These are phyloP conservation scores for Eristalis tenax DNA, from an alignment of 2,888 invertebrate genomes.

Conservation along the genomic window DNA sequence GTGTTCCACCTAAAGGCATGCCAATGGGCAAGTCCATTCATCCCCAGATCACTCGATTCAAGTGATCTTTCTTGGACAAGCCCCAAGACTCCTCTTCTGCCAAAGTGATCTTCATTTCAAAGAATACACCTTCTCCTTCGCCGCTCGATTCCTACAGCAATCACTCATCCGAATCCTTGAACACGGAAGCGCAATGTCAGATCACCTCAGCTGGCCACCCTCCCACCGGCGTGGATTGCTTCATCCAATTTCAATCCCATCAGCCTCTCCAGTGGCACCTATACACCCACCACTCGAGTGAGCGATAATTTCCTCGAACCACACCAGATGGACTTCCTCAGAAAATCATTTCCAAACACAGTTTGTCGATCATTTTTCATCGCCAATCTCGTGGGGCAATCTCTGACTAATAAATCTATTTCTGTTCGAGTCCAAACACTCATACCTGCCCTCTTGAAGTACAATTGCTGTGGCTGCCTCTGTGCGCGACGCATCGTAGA, in stretches of 20 bases:
- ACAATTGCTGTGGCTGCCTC: slow-evolving; percentile 1
- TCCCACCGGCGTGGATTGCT: neutral
- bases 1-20: no score
- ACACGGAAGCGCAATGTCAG: neutral
- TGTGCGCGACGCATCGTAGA: neutral
- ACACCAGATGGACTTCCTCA: neutral
- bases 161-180: neutral
- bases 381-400: slow-evolving; percentile 29
- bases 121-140: neutral
- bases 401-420: slow-evolving; percentile 68
- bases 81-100: no score
- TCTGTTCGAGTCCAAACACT: slow-evolving; percentile 29
- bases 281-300: neutral
- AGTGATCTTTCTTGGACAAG: no score
- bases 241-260: neutral
- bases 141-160: neutral
- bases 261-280: neutral
- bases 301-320: neutral
- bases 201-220: neutral
- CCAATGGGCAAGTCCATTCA: no score
- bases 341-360: neutral
- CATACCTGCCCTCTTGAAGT: slow-evolving; percentile 22
- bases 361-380: slow-evolving; percentile 23
- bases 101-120: neutral
- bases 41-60: no score